Conservation (phyloP, 2,113 vertebrate genomes). For the Ranitomeya imitator region DNA sequence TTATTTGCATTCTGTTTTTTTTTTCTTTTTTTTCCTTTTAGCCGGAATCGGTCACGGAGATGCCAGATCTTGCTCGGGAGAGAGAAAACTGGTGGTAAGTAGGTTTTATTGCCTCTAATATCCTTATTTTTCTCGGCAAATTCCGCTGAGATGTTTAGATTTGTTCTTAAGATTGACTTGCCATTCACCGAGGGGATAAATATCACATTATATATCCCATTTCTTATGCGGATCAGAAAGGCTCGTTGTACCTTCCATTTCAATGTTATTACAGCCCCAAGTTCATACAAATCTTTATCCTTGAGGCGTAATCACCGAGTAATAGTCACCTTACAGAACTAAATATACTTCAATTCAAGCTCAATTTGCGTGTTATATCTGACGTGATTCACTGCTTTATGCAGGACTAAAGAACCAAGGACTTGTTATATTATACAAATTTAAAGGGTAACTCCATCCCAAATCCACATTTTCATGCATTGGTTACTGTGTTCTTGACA, state of each 20-base stretch:
- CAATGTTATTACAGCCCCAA: not conserved
- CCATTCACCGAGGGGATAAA: conserved; percentile 22
- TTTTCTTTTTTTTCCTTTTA: not conserved
- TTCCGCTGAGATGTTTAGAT: conserved; percentile 5
- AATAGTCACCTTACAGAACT: not conserved
- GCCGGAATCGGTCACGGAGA: not conserved
- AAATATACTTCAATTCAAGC: not conserved
- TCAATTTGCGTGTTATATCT: not conserved
- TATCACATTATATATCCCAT: not conserved
- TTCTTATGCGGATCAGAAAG: not conserved
- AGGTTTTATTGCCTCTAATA: conserved; percentile 30
- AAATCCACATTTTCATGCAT: not conserved
- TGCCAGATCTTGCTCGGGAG: not conserved
- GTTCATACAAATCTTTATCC: not conserved
- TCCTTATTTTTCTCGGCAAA: conserved; percentile 28
- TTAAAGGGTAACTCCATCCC: not conserved
- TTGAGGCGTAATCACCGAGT: not conserved
- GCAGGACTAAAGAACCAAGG: not conserved
- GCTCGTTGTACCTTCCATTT: not conserved
- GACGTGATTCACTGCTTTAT: no score
- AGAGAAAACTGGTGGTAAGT: not conserved
- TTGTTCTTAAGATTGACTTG: conserved; percentile 25
- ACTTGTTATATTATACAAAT: not conserved
- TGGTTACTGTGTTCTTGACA: not conserved
- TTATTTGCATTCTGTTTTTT: conserved; percentile 15